Percentiles rank a stretch among this genome's conserved stretches.
phyloP scores from a whole-genome alignment of 2,797 vertebrate genomes.

The Protonibea diacanthus region DNA sequence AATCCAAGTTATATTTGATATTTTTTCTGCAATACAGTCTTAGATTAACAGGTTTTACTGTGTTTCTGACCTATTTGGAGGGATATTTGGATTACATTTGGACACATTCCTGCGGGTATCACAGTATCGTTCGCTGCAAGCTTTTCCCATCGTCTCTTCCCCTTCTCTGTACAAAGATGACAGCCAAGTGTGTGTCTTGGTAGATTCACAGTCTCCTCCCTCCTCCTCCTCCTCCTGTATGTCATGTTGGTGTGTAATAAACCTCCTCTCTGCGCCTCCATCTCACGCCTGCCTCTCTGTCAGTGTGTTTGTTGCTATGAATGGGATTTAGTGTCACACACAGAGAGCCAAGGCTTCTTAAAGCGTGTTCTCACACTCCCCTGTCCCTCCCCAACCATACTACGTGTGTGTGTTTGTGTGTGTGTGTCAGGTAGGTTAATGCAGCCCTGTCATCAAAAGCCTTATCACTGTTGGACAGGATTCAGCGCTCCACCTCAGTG shows the following conservation, averaged over 20 bases:
- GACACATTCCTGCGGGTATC: neutral
- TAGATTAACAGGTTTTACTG: conserved; percentile 4
- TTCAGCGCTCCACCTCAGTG: conserved; percentile 81
- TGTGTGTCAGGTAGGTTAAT: conserved; percentile 79
- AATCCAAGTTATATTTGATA: conserved; percentile 1
- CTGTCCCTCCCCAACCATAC: conserved; percentile 65
- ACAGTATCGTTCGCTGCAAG: neutral
- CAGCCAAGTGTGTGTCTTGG: conserved; percentile 57
- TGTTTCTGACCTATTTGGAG: conserved; percentile 1
- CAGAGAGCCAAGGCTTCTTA: conserved; percentile 75
- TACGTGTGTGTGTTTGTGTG: conserved; percentile 51
- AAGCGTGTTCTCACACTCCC: conserved; percentile 79
- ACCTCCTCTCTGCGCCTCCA: conserved; percentile 64
- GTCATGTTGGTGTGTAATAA: conserved; percentile 71
- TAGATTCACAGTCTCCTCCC: conserved; percentile 45
- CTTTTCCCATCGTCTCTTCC: conserved; percentile 17
- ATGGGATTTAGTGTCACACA: conserved; percentile 84
- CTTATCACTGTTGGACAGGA: conserved; percentile 85
- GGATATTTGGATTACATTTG: conserved; percentile 19
- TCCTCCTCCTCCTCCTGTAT: conserved; percentile 56
- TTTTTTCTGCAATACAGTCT: neutral
- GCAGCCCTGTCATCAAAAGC: conserved; percentile 75
- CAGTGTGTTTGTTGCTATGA: conserved; percentile 80
- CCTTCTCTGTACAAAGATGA: conserved; percentile 45
- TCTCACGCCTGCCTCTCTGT: conserved; percentile 60